Percentiles rank a stretch among this genome's conserved stretches.
These are phyloP conservation scores for Notechis scutatus DNA, from an alignment of 2,113 vertebrate species.

Conservation along the genomic window DNA sequence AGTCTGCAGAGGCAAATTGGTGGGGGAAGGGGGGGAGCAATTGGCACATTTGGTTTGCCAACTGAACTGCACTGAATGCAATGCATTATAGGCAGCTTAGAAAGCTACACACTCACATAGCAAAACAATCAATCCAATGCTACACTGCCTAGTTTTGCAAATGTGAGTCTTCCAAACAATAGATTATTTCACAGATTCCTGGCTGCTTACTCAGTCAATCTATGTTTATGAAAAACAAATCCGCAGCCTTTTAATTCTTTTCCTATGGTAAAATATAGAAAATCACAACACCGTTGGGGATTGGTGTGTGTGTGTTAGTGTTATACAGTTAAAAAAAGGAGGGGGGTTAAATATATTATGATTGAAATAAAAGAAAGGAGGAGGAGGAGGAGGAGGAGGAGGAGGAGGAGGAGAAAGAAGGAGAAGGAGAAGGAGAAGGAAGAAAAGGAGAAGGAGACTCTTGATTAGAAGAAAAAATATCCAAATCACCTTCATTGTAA, in stretches of 20 bases:
- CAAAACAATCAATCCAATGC: background rate
- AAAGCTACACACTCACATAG: background rate
- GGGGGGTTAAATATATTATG: background rate
- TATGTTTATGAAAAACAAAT: background rate
- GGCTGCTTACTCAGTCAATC: background rate
- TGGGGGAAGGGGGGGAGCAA: background rate
- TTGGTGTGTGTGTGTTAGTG: background rate
- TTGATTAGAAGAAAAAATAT: background rate
- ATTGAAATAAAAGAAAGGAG: too few species aligned
- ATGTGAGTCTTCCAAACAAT: background rate
- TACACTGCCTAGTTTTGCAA: background rate
- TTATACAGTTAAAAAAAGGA: background rate
- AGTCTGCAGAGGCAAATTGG: background rate
- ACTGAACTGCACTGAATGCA: background rate
- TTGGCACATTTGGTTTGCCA: background rate
- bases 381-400: too few species aligned
- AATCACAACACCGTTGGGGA: background rate
- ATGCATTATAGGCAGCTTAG: fast-evolving
- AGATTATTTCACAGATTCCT: background rate
- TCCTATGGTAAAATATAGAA: background rate
- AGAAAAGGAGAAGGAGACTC: background rate
- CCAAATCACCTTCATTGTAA: background rate
- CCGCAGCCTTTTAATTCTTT: background rate
- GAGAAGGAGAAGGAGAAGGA: background rate
- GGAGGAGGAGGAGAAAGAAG: background rate